phyloP scores from a whole-genome alignment of 2,797 vertebrate species.

The Trachurus trachurus region DNA sequence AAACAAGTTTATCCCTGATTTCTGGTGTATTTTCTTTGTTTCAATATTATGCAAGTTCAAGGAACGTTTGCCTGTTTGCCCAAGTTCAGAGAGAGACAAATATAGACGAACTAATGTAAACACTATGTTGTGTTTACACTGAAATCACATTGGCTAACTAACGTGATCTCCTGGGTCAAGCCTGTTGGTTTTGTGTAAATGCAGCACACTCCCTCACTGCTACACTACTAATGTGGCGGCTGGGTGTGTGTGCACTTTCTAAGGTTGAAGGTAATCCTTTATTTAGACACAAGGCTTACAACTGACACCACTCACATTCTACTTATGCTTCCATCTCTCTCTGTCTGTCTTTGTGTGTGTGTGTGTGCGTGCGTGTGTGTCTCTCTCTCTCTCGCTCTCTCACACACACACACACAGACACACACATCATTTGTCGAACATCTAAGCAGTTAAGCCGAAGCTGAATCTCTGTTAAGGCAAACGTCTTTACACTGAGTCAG shows the following conservation, averaged over 20 bases:
- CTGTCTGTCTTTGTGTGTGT: conserved; percentile 26
- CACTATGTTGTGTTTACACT: neutral
- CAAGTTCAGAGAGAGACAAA: conserved; percentile 24
- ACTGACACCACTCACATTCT: conserved; percentile 54
- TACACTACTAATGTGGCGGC: conserved; percentile 52
- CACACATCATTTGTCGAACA: conserved; percentile 17
- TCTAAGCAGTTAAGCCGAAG: conserved; percentile 37
- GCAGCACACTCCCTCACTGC: conserved; percentile 2
- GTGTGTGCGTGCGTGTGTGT: conserved; percentile 8
- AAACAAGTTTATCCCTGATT: conserved; percentile 11
- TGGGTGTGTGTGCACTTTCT: conserved; percentile 40
- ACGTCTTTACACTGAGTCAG: conserved; percentile 50
- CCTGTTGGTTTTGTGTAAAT: conserved; percentile 24
- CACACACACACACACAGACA: neutral
- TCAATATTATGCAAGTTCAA: conserved; percentile 48
- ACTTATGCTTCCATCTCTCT: conserved; percentile 5
- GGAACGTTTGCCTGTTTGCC: conserved; percentile 42
- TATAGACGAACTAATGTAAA: conserved; percentile 22
- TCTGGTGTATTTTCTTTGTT: no score
- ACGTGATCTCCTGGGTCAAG: neutral
- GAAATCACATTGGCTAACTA: neutral
- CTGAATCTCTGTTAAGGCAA: conserved; percentile 51
- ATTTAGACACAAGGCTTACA: conserved; percentile 69
- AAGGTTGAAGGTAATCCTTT: conserved; percentile 72
- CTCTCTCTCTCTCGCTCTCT: neutral